Evolutionary conservation across 2,113 vertebrate genomes (phyloP).

Genomic region (Melanocharis versteri): DNA sequence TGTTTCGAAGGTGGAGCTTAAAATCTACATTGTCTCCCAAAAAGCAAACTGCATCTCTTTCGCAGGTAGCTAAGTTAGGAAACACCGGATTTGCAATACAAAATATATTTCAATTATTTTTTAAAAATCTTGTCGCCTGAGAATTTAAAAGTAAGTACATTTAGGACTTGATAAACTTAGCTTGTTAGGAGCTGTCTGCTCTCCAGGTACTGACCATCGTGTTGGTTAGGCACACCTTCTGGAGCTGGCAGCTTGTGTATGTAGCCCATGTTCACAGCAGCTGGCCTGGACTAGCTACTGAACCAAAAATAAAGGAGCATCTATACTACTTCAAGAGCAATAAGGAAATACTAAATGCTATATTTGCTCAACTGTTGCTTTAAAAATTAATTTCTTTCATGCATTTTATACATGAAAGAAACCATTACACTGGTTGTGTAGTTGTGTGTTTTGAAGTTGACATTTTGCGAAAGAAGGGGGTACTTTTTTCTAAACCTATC

Average conservation of each 20-base stretch:
- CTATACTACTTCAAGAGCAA: background rate
- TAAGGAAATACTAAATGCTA: background rate
- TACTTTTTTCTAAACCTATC: background rate
- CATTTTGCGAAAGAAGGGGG: background rate
- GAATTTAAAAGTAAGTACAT: background rate
- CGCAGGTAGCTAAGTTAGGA: background rate
- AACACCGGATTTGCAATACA: background rate
- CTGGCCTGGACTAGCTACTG: background rate
- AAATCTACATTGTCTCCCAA: background rate
- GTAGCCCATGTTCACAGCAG: fast-evolving
- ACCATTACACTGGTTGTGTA: background rate
- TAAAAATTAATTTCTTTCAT: background rate
- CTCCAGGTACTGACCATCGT: background rate
- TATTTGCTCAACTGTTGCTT: background rate
- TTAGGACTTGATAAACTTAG: background rate
- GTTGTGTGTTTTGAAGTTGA: background rate
- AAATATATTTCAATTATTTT: background rate
- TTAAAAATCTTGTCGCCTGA: background rate
- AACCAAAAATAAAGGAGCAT: background rate
- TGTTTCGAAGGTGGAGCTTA: background rate
- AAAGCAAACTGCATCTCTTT: background rate
- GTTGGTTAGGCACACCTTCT: background rate
- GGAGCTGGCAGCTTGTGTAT: background rate
- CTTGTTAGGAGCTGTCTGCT: background rate
- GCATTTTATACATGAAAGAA: background rate